A percentile compares a stretch with the other conserved stretches of the same genome.
Evolutionary conservation across 1,140 invertebrate genomes (phyloP).

Genomic region (Physella acuta): DNA sequence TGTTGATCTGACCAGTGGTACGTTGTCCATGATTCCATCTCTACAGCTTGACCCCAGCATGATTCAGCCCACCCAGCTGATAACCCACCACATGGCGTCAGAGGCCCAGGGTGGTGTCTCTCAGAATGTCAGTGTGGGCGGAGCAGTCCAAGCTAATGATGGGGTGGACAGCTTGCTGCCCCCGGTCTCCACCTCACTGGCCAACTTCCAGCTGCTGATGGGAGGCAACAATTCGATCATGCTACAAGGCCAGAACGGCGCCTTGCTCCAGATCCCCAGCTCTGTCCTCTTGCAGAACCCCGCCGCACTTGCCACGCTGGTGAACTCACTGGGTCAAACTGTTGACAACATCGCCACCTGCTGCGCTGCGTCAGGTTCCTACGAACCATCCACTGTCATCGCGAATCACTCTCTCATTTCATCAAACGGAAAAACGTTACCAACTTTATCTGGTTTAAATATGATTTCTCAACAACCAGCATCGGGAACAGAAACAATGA

Average conservation of each 20-base stretch:
- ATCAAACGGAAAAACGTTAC: not conserved
- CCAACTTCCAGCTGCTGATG: too few species aligned
- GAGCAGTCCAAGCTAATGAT: not conserved
- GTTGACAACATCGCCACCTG: too few species aligned
- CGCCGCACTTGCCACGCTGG: not conserved
- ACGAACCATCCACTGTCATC: not conserved
- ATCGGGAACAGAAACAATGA: not conserved
- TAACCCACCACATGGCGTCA: not conserved
- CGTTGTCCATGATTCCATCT: not conserved
- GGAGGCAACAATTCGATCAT: constrained; percentile 5
- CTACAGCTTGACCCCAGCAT: not conserved
- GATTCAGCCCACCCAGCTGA: not conserved
- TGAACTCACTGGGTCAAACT: too few species aligned
- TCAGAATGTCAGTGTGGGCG: not conserved
- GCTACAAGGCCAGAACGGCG: constrained; percentile 9
- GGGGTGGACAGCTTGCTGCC: not conserved
- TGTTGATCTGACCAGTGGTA: not conserved
- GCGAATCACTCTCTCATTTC: not conserved
- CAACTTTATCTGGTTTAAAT: not conserved
- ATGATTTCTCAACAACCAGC: not conserved
- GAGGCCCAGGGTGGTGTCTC: constrained; percentile 11
- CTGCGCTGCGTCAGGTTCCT: too few species aligned
- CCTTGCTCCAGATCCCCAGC: constrained; percentile 12
- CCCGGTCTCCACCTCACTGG: too few species aligned
- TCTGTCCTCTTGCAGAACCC: not conserved